Conservation (phyloP, 2,113 vertebrate species). For the Etia nguti region DNA sequence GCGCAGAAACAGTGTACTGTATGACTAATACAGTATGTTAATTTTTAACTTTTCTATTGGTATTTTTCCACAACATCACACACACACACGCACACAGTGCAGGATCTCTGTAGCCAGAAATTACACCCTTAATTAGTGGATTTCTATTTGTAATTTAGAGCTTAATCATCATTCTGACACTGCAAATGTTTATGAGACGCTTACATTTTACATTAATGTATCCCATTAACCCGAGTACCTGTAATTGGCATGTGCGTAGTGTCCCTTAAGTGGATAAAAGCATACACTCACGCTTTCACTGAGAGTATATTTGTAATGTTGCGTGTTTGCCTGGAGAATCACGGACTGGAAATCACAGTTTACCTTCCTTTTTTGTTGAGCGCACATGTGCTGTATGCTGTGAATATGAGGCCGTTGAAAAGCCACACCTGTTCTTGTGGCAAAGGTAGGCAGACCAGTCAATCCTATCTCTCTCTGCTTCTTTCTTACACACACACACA, state of each 20-base stretch:
- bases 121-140: neutral
- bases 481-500: neutral
- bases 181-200: neutral
- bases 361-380: neutral
- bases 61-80: neutral
- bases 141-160: neutral
- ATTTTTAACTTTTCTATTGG: slow-evolving; percentile 3
- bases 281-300: neutral
- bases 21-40: neutral
- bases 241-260: neutral
- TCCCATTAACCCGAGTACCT: neutral
- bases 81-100: neutral
- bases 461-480: slow-evolving; percentile 7
- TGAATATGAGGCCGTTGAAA: slow-evolving; percentile 26
- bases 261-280: neutral
- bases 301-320: neutral
- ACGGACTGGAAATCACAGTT: slow-evolving; percentile 9
- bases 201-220: neutral
- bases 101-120: neutral
- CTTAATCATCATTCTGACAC: neutral
- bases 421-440: slow-evolving; percentile 41
- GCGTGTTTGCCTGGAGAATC: slow-evolving; percentile 1
- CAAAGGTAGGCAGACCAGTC: slow-evolving; percentile 1
- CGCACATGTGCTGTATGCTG: neutral
- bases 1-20: neutral